Conservation (phyloP, 1,140 invertebrate genomes). For the Zaprionus ornatus region DNA sequence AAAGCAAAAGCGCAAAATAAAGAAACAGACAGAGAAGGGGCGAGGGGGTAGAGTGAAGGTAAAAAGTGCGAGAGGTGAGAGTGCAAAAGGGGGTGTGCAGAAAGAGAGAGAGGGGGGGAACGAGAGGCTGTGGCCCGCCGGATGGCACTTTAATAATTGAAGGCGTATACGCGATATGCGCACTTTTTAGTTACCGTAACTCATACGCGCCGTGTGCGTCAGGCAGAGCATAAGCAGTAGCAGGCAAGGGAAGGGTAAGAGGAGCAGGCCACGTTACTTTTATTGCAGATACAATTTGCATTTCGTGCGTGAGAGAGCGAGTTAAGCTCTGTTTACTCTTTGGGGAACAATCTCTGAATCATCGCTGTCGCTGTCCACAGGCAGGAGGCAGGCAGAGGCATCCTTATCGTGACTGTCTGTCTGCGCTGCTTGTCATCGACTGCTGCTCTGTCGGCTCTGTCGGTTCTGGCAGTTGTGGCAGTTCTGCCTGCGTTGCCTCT, state of each 20-base stretch:
- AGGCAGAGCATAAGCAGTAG: background rate
- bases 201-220: conserved; percentile 45
- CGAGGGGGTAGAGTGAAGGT: background rate
- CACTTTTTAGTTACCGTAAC: conserved; percentile 46
- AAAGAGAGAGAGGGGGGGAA: background rate
- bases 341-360: conserved; percentile 57
- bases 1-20: conserved; percentile 12
- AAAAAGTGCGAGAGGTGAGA: background rate
- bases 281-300: conserved; percentile 48
- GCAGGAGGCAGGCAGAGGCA: background rate
- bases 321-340: conserved; percentile 50
- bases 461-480: background rate
- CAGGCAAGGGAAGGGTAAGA: background rate
- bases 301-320: conserved; percentile 29
- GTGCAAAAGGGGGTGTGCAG: background rate
- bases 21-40: background rate
- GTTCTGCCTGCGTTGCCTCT: background rate
- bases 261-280: conserved; percentile 12
- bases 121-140: background rate
- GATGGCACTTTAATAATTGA: conserved; percentile 50
- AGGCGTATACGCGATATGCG: conserved; percentile 48
- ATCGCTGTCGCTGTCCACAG: conserved; percentile 25
- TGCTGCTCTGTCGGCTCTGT: background rate
- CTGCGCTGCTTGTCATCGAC: background rate
- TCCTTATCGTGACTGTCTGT: background rate